These are phyloP conservation scores for Phylloscopus trochilus DNA, from an alignment of 2,113 vertebrate species.

Conservation along the genomic window DNA sequence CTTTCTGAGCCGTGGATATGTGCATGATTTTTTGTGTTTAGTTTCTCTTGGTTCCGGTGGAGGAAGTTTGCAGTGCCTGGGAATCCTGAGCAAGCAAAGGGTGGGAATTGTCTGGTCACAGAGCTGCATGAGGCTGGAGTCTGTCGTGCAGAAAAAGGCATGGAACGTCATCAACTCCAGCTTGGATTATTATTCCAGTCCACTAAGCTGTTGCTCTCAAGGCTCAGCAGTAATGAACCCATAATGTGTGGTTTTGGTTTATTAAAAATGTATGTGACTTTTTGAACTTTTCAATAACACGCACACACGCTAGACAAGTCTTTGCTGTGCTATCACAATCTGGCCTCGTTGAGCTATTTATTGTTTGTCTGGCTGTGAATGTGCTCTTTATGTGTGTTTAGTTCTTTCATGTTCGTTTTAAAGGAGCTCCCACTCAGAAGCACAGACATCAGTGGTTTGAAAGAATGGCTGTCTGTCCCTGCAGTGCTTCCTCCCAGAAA, in stretches of 20 bases:
- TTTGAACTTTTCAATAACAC: constrained; percentile 14
- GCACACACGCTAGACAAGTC: not conserved
- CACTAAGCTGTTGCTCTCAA: not conserved
- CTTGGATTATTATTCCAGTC: not conserved
- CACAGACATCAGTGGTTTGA: not conserved
- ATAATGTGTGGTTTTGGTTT: constrained; percentile 1
- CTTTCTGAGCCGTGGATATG: not conserved
- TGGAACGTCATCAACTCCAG: not conserved
- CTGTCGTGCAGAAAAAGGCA: not conserved
- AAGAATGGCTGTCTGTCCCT: constrained; percentile 30
- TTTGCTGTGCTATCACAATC: not conserved
- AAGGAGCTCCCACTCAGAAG: constrained; percentile 13
- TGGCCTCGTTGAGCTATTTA: constrained; percentile 11
- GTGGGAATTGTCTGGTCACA: not conserved
- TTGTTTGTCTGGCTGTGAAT: constrained; percentile 29
- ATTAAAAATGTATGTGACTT: constrained; percentile 41
- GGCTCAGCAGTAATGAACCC: not conserved
- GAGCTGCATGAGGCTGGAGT: not conserved
- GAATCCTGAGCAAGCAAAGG: not conserved
- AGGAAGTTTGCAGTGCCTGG: not conserved
- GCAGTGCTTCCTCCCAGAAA: not conserved
- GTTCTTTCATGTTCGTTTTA: constrained; percentile 32
- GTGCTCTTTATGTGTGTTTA: not conserved
- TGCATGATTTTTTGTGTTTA: not conserved
- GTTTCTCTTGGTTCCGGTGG: not conserved